Evolutionary conservation across 2,888 invertebrate species (phyloP).

Genomic region (Caenorhabditis uteleia): DNA sequence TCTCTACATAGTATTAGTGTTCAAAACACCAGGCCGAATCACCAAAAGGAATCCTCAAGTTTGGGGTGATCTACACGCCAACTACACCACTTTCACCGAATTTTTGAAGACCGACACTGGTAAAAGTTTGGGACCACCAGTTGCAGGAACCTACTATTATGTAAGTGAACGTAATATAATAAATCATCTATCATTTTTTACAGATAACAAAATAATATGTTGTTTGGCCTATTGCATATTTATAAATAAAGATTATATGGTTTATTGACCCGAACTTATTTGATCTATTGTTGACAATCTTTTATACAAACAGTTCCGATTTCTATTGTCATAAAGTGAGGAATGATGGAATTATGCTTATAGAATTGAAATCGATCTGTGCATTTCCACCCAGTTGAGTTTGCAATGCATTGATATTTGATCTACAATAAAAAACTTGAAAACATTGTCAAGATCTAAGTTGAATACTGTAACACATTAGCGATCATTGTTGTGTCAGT

Average conservation of each 20-base stretch:
- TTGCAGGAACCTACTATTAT: slow-evolving; percentile 55
- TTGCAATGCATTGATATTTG: slow-evolving; percentile 20
- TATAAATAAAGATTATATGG: slow-evolving; percentile 2
- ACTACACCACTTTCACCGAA: slow-evolving; percentile 58
- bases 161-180: slow-evolving; percentile 20
- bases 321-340: not conserved
- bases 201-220: slow-evolving; percentile 42
- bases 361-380: slow-evolving; percentile 34
- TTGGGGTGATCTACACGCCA: slow-evolving; percentile 55
- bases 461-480: slow-evolving; percentile 17
- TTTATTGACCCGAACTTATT: slow-evolving; percentile 7
- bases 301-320: too few relatives aligned
- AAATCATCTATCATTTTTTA: slow-evolving; percentile 8
- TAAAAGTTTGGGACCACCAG: slow-evolving; percentile 53
- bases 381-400: slow-evolving; percentile 39
- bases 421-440: slow-evolving; percentile 9
- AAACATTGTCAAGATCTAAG: not conserved
- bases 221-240: not conserved
- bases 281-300: not conserved
- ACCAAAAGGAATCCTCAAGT: slow-evolving; percentile 53
- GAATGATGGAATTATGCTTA: slow-evolving; percentile 16
- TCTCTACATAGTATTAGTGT: slow-evolving; percentile 57
- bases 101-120: slow-evolving; percentile 56
- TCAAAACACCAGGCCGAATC: slow-evolving; percentile 53
- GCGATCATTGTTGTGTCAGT: slow-evolving; percentile 22